Percentiles rank a stretch among this genome's conserved stretches.
Evolutionary conservation across 2,888 invertebrate genomes (phyloP).

Genomic region (Troides oblongomaculatus): DNA sequence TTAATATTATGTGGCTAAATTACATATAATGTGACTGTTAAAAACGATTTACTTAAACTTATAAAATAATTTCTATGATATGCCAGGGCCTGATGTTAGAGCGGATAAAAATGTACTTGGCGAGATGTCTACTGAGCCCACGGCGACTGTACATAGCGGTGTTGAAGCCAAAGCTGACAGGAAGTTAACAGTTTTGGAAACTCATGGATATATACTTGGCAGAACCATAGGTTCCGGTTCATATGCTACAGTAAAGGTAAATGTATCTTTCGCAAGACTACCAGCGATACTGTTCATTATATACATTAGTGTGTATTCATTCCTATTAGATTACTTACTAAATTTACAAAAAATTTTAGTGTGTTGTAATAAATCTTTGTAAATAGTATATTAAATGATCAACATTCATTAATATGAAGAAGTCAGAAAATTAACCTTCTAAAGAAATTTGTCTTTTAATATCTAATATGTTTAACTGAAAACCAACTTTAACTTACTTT

Average conservation of each 20-base stretch:
- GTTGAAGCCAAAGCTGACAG: conserved; percentile 67
- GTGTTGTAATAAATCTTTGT: too few relatives aligned
- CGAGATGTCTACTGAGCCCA: conserved; percentile 73
- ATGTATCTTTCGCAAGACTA: neutral
- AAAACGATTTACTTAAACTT: conserved; percentile 45
- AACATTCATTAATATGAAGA: too few relatives aligned
- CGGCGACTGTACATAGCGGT: conserved; percentile 68
- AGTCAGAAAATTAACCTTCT: too few relatives aligned
- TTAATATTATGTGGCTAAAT: conserved; percentile 60
- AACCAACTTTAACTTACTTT: too few relatives aligned
- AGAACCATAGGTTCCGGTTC: conserved; percentile 90
- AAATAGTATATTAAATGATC: too few relatives aligned
- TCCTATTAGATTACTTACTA: too few relatives aligned
- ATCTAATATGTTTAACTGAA: too few relatives aligned
- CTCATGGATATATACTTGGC: conserved; percentile 87
- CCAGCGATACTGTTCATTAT: neutral
- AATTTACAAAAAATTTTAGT: too few relatives aligned
- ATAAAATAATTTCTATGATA: conserved; percentile 68
- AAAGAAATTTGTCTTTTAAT: too few relatives aligned
- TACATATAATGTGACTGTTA: conserved; percentile 66
- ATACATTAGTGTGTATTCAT: neutral
- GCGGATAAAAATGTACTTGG: conserved; percentile 75
- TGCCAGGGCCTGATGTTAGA: conserved; percentile 77
- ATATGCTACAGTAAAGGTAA: conserved; percentile 89
- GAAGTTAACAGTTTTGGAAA: conserved; percentile 85